A percentile compares a stretch with the other conserved stretches of the same genome.
Evolutionary conservation across 2,113 vertebrate genomes (phyloP).

Genomic region (Chaenocephalus aceratus): DNA sequence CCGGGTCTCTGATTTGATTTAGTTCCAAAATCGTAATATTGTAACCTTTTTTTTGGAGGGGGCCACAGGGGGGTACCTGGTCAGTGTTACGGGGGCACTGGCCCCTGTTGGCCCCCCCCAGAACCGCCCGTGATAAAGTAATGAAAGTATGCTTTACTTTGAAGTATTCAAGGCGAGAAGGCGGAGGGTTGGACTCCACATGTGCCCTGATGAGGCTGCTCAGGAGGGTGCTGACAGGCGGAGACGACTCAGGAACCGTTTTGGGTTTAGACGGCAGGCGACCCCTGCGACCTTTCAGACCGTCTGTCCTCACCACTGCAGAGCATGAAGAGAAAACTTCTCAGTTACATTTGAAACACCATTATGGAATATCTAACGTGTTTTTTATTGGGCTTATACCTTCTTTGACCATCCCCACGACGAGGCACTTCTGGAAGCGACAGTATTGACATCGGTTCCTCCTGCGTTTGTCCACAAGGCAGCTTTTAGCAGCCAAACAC

Average conservation of each 20-base stretch:
- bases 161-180: slow-evolving; percentile 93
- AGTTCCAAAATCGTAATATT: too few relatives aligned
- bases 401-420: slow-evolving; percentile 97
- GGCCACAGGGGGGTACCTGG: too few relatives aligned
- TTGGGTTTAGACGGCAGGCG: slow-evolving; percentile 96
- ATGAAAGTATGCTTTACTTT: slow-evolving; percentile 84
- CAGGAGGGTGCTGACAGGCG: slow-evolving; percentile 88
- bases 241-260: slow-evolving; percentile 88
- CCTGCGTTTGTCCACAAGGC: slow-evolving; percentile 94
- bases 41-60: too few relatives aligned
- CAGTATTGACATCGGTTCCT: slow-evolving; percentile 95
- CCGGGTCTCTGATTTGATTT: too few relatives aligned
- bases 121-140: neutral
- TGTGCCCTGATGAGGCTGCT: slow-evolving; percentile 94
- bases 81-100: too few relatives aligned
- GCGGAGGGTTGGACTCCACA: slow-evolving; percentile 93
- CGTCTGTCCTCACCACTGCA: slow-evolving; percentile 95
- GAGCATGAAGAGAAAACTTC: slow-evolving; percentile 32
- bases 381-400: slow-evolving; percentile 77
- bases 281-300: slow-evolving; percentile 94
- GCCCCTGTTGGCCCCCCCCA: too few relatives aligned
- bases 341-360: neutral
- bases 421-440: slow-evolving; percentile 95
- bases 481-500: slow-evolving; percentile 95
- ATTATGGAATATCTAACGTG: neutral